phyloP scores from a whole-genome alignment of 1,140 invertebrate genomes.

The Drosophila kanapiae region DNA sequence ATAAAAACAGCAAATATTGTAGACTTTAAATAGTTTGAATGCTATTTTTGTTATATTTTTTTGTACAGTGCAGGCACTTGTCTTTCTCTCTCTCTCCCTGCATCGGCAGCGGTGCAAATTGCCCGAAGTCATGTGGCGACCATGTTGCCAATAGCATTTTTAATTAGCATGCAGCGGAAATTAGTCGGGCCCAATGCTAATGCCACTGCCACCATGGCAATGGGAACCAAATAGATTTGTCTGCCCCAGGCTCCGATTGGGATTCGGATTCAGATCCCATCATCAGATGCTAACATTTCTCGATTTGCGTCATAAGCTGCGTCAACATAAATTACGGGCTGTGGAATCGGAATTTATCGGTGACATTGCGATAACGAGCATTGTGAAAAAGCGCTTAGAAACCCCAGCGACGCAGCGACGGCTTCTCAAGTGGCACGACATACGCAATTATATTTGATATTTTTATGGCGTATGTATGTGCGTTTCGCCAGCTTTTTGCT shows the following conservation, averaged over 20 bases:
- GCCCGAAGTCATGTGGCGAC: constrained; percentile 64
- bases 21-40: not conserved
- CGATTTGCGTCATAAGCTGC: constrained; percentile 61
- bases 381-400: constrained; percentile 46
- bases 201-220: constrained; percentile 21
- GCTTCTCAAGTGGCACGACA: constrained; percentile 53
- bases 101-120: constrained; percentile 61
- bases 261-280: constrained; percentile 3
- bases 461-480: constrained; percentile 65
- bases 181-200: constrained; percentile 50
- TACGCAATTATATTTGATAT: constrained; percentile 71
- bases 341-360: constrained; percentile 66
- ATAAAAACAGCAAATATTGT: too few relatives aligned
- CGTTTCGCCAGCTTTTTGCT: constrained; percentile 37
- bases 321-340: constrained; percentile 73
- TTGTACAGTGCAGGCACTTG: constrained; percentile 51
- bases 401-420: constrained; percentile 14
- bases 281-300: constrained; percentile 53
- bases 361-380: constrained; percentile 75
- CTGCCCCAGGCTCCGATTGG: constrained; percentile 1
- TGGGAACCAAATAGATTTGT: constrained; percentile 42
- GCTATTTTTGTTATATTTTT: not conserved
- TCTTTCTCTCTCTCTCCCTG: constrained; percentile 10
- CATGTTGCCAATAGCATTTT: constrained; percentile 67
- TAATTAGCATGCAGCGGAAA: constrained; percentile 79